Evolutionary conservation across 1,140 invertebrate species (phyloP), one percentile per base, ranked within the genome.

Genomic region (Zaprionus ornatus): DNA sequence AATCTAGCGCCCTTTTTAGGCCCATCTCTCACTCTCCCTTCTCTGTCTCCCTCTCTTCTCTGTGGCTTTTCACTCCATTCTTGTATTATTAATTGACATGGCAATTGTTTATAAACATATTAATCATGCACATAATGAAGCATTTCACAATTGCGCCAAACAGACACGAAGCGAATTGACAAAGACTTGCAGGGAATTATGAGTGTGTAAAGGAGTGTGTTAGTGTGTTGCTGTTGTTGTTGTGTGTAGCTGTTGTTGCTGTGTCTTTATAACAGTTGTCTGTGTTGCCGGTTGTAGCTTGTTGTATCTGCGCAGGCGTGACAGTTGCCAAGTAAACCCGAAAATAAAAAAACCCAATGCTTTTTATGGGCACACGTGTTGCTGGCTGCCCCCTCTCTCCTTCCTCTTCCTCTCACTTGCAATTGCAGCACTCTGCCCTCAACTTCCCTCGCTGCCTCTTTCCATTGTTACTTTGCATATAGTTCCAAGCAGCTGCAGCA

Each of bases 61-160:
- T 15, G 37, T 40, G 15, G 35, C 52, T 69, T 68, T 42, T 60
- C 27, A 55, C 55, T 61, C 32, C 35, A 42, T 68, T 29, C 55
- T 55, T 76, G 57, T 67, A 42, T 85, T 90, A 90, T 90, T 90
- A 90, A 90, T 90, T 90, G 85, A 90, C 85, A 82, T 82, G 81
- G 71, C 69, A 90, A 82, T 75, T 90, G 86, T 82, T 90, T 90
- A 90, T 90, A 90, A 90, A 90, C 85, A 90, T 90, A 90, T 90
- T 90, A 90, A 90, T 90, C 86, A 90, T 83, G 56, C 40, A 52
- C 70, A 72, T 90, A 90, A 90, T 90, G 85, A 90, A 90, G 86
- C 76, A 90, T 90, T 85, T 82, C 86, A 85, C 81, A 90, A 76
- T 81, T 60, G 56, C 45, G 52, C 45, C 71, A n/a, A 45, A 19